Base-by-base conservation (phyloP, 2,113 vertebrate species). In the Amia ocellicauda region DNA sequence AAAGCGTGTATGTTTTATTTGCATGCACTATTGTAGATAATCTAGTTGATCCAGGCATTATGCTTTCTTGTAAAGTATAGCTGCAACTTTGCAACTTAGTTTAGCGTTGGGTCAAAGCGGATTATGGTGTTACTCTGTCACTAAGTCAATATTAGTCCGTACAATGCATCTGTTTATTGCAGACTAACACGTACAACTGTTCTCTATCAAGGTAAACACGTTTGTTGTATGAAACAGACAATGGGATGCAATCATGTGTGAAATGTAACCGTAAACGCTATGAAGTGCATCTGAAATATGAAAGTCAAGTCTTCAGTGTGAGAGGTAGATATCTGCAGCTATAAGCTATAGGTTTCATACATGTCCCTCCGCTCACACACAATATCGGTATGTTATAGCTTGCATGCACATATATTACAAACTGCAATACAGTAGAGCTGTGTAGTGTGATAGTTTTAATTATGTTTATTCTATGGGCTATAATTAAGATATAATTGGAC, bases 111-210 rank as follows among this genome's bases (percentile, higher is more conserved):
- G 27, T 28, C 16, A 20, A 54, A 60, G 9, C 50, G 26, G 56
- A 64, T 64, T 64, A 60, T 17, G 36, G 67, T 9, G 26, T 64
- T 36, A 63, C 27, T 58, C 41, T 22, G 45, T 69, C 42, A 59
- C 10, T 59, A 40, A 43, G 40, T 14, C 40, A 22, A 23, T 17
- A 9, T 42, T 23, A 31, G 57, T 29, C 49, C 31, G 23, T 36
- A 43, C 23, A 45, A 17, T 45, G 36, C 23, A 27, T 22, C 29
- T 27, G 27, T 45, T 47, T 51, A 20, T 54, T 7, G 64, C 19
- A 8, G 13, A 13, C 20, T 31, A 19, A 27, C n/a, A 23, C 22
- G 23, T 8, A 47, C 17, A 19, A n/a, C 8, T n/a, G 45, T 1
- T 19, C 16, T 31, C 24, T 60, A 49, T n/a, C 13, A 47, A 47